Evolutionary conservation across 2,797 vertebrate genomes (phyloP).

Genomic region (Sebastes dallii): DNA sequence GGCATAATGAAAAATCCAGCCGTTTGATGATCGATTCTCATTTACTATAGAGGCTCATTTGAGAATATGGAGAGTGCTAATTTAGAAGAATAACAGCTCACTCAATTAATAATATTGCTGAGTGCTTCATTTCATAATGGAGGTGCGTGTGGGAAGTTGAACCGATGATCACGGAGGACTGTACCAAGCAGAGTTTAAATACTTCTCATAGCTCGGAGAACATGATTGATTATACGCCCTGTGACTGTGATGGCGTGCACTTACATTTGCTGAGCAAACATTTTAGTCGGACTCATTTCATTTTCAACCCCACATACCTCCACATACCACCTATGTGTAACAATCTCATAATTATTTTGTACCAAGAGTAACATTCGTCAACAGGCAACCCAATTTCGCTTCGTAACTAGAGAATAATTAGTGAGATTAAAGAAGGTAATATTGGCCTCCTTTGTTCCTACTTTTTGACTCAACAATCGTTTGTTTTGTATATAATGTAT

Average conservation of each 20-base stretch:
- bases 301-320: not conserved
- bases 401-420: not conserved
- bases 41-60: slow-evolving; percentile 45
- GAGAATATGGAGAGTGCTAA: slow-evolving; percentile 21
- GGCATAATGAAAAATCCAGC: slow-evolving; percentile 21
- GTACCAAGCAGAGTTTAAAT: slow-evolving; percentile 16
- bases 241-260: not conserved
- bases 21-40: slow-evolving; percentile 53
- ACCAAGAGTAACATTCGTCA: not conserved
- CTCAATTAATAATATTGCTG: slow-evolving; percentile 42
- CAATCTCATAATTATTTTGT: not conserved
- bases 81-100: slow-evolving; percentile 23
- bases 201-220: slow-evolving; percentile 16
- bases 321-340: not conserved
- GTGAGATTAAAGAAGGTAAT: not conserved
- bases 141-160: slow-evolving; percentile 1
- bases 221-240: slow-evolving; percentile 10
- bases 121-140: slow-evolving; percentile 42
- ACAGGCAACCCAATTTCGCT: not conserved
- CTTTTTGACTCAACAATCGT: slow-evolving; percentile 11
- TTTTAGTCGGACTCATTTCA: slow-evolving; percentile 8
- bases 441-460: not conserved
- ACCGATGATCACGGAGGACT: not conserved
- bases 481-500: slow-evolving; percentile 31
- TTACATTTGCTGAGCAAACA: slow-evolving; percentile 21